Evolutionary conservation across 1,140 invertebrate genomes (phyloP).

Genomic region (Marisa cornuarietis): DNA sequence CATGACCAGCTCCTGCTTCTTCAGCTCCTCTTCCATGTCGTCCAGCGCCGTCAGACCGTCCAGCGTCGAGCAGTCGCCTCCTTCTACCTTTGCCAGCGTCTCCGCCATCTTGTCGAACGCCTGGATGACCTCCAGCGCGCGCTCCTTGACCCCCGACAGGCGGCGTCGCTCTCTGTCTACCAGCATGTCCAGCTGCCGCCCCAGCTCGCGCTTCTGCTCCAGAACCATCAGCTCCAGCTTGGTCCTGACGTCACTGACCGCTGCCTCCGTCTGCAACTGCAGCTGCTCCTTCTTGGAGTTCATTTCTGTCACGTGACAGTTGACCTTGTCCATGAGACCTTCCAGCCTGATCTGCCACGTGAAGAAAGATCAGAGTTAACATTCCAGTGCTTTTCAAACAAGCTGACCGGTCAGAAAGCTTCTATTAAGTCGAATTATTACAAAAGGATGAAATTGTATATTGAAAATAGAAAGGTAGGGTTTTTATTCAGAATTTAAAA

Average conservation of each 20-base stretch:
- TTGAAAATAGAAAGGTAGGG: no score
- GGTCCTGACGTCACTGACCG: constrained; percentile 3
- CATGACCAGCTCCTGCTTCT: constrained; percentile 8
- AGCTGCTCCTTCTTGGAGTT: neutral
- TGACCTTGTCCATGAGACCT: constrained; percentile 6
- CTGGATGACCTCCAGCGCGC: constrained; percentile 1
- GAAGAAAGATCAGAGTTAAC: neutral
- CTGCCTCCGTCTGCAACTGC: constrained; percentile 4
- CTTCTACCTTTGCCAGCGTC: neutral
- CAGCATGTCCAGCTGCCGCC: neutral
- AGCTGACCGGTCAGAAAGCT: no score
- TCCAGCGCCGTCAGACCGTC: constrained; percentile 11
- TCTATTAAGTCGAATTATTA: no score
- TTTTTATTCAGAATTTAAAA: no score
- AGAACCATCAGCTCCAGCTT: constrained; percentile 12
- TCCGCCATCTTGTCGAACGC: neutral
- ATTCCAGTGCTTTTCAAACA: no score
- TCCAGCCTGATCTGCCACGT: constrained; percentile 16
- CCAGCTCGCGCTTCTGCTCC: constrained; percentile 17
- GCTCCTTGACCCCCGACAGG: constrained; percentile 1
- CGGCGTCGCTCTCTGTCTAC: constrained; percentile 9
- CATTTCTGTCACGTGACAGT: neutral
- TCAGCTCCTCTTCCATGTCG: constrained; percentile 6
- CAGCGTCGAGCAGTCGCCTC: constrained; percentile 2
- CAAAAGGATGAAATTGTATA: no score